Evolutionary conservation across 1,140 invertebrate species (phyloP), one percentile per base, ranked within the genome.

Genomic region (Cydia strobilella): DNA sequence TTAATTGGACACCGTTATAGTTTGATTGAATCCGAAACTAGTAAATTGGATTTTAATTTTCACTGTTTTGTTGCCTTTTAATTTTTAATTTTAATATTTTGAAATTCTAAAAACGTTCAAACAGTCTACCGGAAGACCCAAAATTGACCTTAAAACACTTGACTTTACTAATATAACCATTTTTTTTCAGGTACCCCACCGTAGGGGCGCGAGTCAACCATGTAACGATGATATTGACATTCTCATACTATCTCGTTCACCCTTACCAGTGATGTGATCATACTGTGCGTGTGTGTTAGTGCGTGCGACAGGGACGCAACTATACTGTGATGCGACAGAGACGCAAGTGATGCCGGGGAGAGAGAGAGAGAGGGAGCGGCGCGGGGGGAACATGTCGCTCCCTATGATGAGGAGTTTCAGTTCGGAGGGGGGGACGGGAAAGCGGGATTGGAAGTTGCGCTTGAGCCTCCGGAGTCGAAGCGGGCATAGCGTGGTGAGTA

Each of bases 391-490:
- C 5, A 91, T 91, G 91, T 88, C 91, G 65, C n/a, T 69, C 74
- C 87, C 90, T 0, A 90, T 93, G 73, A 91, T 90, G 74, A 80
- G 89, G 1, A 91, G 90, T 20, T 84, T 88, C 39, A 92, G 90
- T 74, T 90, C 89, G 20, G 90, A 91, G 77, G 89, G 89, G 5
- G 87, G 87, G 3, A 75, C 79, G 15, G 66, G 87, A 75, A 88
- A 82, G 71, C 80, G 88, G 15, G 90, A 92, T 73, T 91, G 90
- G 90, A 92, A 90, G 81, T 88, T 86, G 86, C 75, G 90, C 71
- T 86, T 92, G 71, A 92, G 90, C 72, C 87, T 92, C 12, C 84
- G 90, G 9, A 91, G 86, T 77, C 88, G 90, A 23, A 90, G 88
- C 69, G 90, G 88, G n/a, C 88, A 83, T 39, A 91, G 89, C 72